phyloP scores from a whole-genome alignment of 2,797 vertebrate species.

The Sebastes matsubarae region DNA sequence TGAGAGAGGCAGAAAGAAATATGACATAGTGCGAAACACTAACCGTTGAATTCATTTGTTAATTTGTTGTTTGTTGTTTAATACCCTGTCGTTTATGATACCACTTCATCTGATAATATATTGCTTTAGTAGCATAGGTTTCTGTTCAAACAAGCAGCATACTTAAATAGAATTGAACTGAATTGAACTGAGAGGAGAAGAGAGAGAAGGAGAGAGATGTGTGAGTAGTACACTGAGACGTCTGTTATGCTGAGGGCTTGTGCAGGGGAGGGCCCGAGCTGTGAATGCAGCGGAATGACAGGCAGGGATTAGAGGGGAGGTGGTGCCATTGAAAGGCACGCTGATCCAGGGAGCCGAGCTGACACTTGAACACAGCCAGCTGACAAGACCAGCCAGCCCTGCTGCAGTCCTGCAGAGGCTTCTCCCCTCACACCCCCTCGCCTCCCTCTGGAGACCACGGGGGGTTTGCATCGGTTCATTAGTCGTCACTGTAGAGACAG shows the following conservation, averaged over 20 bases:
- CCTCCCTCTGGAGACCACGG: background rate
- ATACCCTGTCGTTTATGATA: background rate
- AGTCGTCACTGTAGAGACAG: constrained; percentile 33
- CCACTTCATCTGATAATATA: background rate
- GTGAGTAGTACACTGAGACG: constrained; percentile 59
- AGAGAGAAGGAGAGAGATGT: constrained; percentile 29
- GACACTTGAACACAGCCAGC: constrained; percentile 76
- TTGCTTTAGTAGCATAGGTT: background rate
- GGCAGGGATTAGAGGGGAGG: constrained; percentile 78
- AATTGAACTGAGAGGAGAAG: constrained; percentile 12
- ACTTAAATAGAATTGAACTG: constrained; percentile 14
- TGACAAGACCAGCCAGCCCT: constrained; percentile 67
- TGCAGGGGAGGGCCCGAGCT: constrained; percentile 57
- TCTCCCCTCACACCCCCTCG: background rate
- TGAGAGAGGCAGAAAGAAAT: background rate
- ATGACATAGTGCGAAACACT: background rate
- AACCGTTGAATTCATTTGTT: background rate
- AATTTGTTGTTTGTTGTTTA: constrained; percentile 3
- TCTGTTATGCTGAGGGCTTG: constrained; percentile 59
- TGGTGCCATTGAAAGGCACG: constrained; percentile 76
- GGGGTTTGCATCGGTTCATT: constrained; percentile 48
- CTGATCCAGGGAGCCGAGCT: constrained; percentile 71
- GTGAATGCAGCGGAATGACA: constrained; percentile 77
- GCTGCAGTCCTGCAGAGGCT: constrained; percentile 57
- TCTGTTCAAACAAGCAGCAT: background rate